Evolutionary conservation across 2,113 vertebrate genomes (phyloP).

Genomic region (Empidonax alnorum): DNA sequence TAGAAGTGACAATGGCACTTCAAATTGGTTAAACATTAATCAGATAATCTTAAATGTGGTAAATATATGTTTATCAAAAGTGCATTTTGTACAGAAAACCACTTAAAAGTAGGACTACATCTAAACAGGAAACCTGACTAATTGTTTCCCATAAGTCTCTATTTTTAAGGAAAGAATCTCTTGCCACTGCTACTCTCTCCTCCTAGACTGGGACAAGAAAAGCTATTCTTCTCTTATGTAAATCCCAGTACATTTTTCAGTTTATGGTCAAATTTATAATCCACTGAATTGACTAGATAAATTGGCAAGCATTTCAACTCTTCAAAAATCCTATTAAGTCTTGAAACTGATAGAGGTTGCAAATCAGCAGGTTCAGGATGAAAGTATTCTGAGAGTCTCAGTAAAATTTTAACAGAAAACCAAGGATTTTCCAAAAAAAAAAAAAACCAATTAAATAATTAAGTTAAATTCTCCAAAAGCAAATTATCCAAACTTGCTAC

Average conservation of each 20-base stretch:
- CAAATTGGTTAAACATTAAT: neutral
- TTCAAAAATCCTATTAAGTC: neutral
- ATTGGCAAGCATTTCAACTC: neutral
- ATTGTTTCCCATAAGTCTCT: neutral
- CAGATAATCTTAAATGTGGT: neutral
- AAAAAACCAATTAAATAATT: neutral
- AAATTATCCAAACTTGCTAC: neutral
- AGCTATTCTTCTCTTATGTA: neutral
- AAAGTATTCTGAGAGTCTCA: neutral
- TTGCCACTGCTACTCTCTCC: neutral
- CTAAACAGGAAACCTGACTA: neutral
- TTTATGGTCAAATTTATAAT: neutral
- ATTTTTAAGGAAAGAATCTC: neutral
- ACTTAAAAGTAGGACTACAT: neutral
- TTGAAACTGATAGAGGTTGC: neutral
- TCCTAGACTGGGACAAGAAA: neutral
- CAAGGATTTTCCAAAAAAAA: neutral
- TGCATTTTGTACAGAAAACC: neutral
- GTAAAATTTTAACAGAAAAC: neutral
- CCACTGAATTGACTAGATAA: neutral
- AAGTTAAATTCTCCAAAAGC: neutral
- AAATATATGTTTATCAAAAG: neutral
- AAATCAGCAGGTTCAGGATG: neutral
- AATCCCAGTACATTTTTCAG: neutral
- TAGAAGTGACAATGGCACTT: neutral